Conservation (phyloP, 2,797 vertebrate species). For the Cheirogaleus major region DNA sequence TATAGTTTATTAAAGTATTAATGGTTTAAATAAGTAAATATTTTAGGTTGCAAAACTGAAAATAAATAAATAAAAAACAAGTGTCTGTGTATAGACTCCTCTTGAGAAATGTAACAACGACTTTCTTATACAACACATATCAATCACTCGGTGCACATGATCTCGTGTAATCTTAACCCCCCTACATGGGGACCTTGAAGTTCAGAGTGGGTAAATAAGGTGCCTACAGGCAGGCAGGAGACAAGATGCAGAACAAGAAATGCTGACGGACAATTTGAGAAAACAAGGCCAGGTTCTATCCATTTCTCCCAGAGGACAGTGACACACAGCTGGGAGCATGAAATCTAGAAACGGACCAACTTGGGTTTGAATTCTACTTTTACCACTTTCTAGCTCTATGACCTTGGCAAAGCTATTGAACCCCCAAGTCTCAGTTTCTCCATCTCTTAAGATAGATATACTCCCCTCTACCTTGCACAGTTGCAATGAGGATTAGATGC, state of each 20-base stretch:
- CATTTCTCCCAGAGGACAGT: neutral
- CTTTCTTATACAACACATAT: neutral
- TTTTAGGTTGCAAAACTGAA: slow-evolving; percentile 82
- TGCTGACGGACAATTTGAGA: neutral
- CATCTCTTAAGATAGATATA: neutral
- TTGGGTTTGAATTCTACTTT: neutral
- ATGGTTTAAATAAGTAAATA: slow-evolving; percentile 84
- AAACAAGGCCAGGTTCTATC: neutral
- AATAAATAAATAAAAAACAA: neutral
- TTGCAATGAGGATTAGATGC: neutral
- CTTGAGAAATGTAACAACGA: neutral
- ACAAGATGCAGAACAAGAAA: neutral
- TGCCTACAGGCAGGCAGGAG: neutral
- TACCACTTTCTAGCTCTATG: neutral
- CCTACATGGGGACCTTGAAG: neutral
- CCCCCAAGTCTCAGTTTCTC: neutral
- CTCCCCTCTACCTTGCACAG: neutral
- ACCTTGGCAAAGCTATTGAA: neutral
- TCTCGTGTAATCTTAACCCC: neutral
- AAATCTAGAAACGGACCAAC: neutral
- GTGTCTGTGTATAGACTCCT: neutral
- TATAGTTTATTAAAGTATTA: slow-evolving; percentile 84
- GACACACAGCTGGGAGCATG: neutral
- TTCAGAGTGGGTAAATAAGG: neutral
- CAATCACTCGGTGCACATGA: neutral